These are phyloP conservation scores for Yponomeuta sedellus DNA, from an alignment of 2,888 invertebrate genomes.

Conservation along the genomic window DNA sequence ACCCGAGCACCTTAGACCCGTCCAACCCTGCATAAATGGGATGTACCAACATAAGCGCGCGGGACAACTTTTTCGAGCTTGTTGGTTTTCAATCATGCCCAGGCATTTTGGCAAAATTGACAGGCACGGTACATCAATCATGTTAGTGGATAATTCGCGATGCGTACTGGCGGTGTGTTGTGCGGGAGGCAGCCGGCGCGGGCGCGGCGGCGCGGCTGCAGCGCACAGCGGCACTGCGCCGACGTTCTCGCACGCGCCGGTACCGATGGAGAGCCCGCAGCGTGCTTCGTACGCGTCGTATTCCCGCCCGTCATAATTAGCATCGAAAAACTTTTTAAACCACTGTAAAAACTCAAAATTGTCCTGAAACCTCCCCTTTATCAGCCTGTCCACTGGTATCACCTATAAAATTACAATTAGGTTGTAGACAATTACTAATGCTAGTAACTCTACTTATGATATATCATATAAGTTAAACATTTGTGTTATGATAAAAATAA, in stretches of 20 bases:
- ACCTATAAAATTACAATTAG: conserved; percentile 80
- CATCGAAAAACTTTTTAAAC: conserved; percentile 99
- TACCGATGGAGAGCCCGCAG: conserved; percentile 87
- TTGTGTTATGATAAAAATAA: no score
- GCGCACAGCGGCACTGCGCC: conserved; percentile 57
- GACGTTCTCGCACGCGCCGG: conserved; percentile 76
- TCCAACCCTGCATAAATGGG: no score
- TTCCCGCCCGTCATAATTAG: conserved; percentile 98
- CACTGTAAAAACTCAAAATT: conserved; percentile 99
- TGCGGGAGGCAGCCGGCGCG: conserved; percentile 26
- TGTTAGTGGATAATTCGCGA: conserved; percentile 20
- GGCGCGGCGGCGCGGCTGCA: conserved; percentile 22
- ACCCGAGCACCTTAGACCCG: no score
- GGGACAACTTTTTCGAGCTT: no score
- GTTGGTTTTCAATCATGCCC: no score
- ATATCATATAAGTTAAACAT: no score
- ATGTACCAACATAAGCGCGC: no score
- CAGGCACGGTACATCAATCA: no score
- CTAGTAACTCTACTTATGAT: neutral
- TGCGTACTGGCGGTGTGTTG: conserved; percentile 38
- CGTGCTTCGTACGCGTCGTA: conserved; percentile 95
- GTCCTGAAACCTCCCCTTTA: conserved; percentile 99
- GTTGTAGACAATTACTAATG: neutral
- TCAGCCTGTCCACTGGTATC: conserved; percentile 98
- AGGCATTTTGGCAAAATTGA: no score